Conservation (phyloP, 2,113 vertebrate species). For the Odocoileus hemionus region DNA sequence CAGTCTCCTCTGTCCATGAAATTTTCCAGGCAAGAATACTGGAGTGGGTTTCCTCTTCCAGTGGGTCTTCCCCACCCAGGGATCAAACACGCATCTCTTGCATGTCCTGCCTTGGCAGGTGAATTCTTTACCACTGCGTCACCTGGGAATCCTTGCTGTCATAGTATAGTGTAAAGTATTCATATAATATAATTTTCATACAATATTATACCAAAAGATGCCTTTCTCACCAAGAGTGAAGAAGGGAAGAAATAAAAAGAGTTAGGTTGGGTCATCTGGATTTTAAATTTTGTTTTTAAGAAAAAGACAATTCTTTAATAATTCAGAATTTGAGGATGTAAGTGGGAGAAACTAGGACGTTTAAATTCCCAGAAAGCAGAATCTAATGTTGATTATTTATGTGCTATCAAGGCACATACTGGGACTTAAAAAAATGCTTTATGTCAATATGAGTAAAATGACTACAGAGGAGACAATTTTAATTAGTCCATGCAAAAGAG, state of each 20-base stretch:
- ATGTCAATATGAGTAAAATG: neutral
- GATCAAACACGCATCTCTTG: neutral
- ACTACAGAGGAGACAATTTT: neutral
- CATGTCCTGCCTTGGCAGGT: neutral
- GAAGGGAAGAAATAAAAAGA: neutral
- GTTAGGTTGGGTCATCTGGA: neutral
- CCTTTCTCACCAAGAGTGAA: neutral
- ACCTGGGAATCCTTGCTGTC: neutral
- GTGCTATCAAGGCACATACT: neutral
- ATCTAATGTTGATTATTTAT: neutral
- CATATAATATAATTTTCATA: neutral
- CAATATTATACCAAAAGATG: neutral
- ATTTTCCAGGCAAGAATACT: neutral
- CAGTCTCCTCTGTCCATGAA: neutral
- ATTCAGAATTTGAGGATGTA: neutral
- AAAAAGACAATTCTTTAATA: neutral
- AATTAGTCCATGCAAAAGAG: neutral
- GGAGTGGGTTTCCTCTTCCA: neutral
- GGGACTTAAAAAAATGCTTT: neutral
- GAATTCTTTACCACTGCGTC: neutral
- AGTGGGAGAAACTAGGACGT: neutral
- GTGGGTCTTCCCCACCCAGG: neutral
- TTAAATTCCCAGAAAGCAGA: neutral
- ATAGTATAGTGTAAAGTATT: neutral
- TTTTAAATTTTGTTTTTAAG: neutral